phyloP scores from a whole-genome alignment of 1,140 invertebrate species.

The Sitobion miscanthi region DNA sequence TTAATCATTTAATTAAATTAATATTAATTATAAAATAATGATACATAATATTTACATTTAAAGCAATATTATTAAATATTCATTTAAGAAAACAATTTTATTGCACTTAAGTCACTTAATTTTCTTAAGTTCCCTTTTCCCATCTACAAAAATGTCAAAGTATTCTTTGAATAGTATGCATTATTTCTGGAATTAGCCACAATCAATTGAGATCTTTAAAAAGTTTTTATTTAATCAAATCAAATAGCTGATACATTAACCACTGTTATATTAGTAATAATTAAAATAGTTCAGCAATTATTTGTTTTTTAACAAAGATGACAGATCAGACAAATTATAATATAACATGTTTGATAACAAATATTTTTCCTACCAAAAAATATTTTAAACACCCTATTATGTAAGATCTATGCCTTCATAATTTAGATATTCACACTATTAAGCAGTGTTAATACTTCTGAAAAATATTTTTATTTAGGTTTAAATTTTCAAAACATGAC shows the following conservation, averaged over 20 bases:
- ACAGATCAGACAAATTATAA: background rate
- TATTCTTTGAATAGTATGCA: background rate
- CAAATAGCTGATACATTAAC: background rate
- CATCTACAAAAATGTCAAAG: background rate
- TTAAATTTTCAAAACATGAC: background rate
- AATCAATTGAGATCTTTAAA: conserved; percentile 22
- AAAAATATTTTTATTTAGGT: background rate
- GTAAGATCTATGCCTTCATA: background rate
- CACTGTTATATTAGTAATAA: background rate
- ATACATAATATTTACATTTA: conserved; percentile 33
- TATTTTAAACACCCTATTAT: background rate
- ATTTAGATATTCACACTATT: background rate
- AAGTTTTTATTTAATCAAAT: background rate
- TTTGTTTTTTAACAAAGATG: background rate
- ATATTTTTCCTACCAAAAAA: background rate
- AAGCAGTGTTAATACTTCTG: background rate
- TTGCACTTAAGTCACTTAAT: conserved; percentile 42
- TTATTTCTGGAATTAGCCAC: background rate
- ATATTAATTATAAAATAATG: conserved; percentile 31
- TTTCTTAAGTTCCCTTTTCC: conserved; percentile 43
- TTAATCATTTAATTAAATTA: background rate
- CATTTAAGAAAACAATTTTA: conserved; percentile 47
- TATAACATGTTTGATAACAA: background rate
- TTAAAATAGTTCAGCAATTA: background rate
- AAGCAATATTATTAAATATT: conserved; percentile 17